A percentile compares a stretch with the other conserved stretches of the same genome.
These are phyloP conservation scores for Herpetotheres cachinnans DNA, from an alignment of 2,113 vertebrate genomes.

Conservation along the genomic window DNA sequence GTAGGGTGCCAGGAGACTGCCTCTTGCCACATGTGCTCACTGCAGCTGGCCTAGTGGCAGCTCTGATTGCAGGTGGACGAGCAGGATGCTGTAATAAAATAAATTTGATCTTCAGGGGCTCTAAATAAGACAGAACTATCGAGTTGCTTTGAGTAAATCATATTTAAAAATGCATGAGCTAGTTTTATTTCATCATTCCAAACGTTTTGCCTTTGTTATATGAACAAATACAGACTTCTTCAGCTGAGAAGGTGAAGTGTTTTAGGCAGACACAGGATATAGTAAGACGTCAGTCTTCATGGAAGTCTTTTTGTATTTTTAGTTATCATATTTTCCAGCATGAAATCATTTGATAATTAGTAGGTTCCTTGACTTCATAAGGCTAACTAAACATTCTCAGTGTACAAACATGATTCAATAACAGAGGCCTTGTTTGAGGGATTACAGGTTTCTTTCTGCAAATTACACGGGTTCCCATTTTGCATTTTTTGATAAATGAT, in stretches of 20 bases:
- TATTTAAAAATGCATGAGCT: background rate
- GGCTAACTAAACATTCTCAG: background rate
- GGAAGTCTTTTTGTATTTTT: background rate
- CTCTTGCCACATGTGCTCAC: background rate
- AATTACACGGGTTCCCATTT: background rate
- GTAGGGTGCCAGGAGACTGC: background rate
- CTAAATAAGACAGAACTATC: background rate
- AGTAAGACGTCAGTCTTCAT: background rate
- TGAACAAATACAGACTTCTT: background rate
- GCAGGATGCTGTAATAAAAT: background rate
- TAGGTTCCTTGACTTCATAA: background rate
- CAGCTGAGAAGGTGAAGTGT: background rate
- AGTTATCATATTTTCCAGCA: background rate
- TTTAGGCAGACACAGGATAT: background rate
- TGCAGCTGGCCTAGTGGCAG: background rate
- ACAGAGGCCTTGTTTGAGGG: background rate
- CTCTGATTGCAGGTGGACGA: background rate
- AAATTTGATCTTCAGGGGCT: background rate
- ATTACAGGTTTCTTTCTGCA: background rate
- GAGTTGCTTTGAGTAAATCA: background rate
- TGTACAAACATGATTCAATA: background rate
- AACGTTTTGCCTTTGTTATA: background rate
- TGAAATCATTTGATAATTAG: background rate
- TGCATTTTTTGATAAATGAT: background rate
- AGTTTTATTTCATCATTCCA: background rate